phyloP scores from a whole-genome alignment of 2,113 vertebrate species.

The Cyprinodon brontotheroides region DNA sequence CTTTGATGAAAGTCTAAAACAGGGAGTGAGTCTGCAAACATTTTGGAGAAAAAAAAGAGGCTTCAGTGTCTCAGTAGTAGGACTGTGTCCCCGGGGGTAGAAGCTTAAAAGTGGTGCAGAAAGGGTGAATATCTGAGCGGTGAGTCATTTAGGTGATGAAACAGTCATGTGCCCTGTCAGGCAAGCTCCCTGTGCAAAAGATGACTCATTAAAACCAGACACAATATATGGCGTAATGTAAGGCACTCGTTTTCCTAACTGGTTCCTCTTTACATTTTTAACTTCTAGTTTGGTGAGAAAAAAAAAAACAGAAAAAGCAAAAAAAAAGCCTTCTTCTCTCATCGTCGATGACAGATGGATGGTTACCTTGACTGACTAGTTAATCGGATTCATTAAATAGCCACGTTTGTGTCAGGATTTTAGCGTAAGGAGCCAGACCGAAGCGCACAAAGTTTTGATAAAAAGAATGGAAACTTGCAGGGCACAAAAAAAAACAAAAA shows the following conservation, averaged over 20 bases:
- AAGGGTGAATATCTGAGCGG: conserved; percentile 15
- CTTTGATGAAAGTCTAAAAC: not conserved
- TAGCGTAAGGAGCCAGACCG: too few species aligned
- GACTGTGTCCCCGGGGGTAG: not conserved
- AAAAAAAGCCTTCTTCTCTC: conserved; percentile 1
- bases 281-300: not conserved
- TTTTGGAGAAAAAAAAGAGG: not conserved
- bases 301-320: not conserved
- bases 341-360: conserved; percentile 16
- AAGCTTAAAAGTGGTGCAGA: not conserved
- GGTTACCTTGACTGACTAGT: not conserved
- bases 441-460: not conserved
- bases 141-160: conserved; percentile 63
- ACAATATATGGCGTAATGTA: not conserved
- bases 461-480: too few species aligned
- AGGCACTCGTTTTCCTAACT: conserved; percentile 9
- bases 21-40: not conserved
- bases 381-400: not conserved
- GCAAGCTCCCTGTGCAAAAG: conserved; percentile 64
- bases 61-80: not conserved
- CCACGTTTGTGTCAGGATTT: too few species aligned
- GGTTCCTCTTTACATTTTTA: not conserved
- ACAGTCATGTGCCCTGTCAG: conserved; percentile 37
- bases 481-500: too few species aligned
- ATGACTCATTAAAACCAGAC: conserved; percentile 54